Base-by-base conservation (phyloP, 1,140 invertebrate genomes). In the Camponotus floridanus region DNA sequence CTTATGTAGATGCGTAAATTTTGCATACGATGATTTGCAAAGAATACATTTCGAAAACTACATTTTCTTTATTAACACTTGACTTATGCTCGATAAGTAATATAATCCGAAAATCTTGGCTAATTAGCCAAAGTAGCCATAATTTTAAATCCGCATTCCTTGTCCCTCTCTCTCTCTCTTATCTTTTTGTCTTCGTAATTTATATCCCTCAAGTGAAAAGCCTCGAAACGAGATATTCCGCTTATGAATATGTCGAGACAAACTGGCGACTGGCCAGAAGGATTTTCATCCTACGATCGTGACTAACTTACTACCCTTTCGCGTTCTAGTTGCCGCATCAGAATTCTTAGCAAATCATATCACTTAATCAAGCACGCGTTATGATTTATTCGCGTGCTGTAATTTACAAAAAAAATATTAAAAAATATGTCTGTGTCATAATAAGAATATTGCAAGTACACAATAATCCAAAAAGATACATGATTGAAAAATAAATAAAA, bases 201-300 rank as follows among this genome's bases (percentile, higher is more conserved):
- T 71, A 68, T 85, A 67, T 80, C 76, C 61, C 74, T 86, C 86
- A 81, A 80, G 61, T 64, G 61, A 87, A 86, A 86, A 78, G 65
- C 83, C 51, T 21, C 68, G 70, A 68, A 84, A n/a, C 71, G 79
- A 87, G 81, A 86, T 86, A 55, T 42, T 59, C 51, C 81, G 55
- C 61, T 89, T 89, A 89, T 89, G 88, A 88, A 89, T 89, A 88
- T 87, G 81, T 84, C 36, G 79, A 45, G 48, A 61, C 9, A 51
- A 48, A 88, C 48, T 89, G 86, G 87, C 81, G 26, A 67, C 31
- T 11, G 36, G 88, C 88, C 88, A 88, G 74, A 39, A 87, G 74
- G 45, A 79, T 45, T 76, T 61, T 80, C 76, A 65, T 76, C 57
- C 55, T 42, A 57, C 64, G 13, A 70, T 80, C 64, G 64, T 80